Evolutionary conservation across 2,797 vertebrate genomes (phyloP), one percentile per base, ranked within the genome.

Genomic region (Otolemur crassicaudatus): DNA sequence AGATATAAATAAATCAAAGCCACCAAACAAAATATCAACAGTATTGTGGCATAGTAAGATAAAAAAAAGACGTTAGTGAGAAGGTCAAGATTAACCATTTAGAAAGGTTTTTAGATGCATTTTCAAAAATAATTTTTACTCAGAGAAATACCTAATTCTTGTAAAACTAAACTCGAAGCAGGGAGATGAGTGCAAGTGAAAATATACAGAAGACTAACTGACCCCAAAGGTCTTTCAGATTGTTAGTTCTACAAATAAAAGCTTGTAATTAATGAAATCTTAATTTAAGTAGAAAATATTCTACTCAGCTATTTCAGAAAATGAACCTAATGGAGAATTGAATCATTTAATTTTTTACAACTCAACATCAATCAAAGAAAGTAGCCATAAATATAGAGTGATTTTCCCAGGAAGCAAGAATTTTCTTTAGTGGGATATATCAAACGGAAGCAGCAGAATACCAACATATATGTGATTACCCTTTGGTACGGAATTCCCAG

Each of bases 1-100:
- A 93, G 29, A 79, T 67, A 80, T 93, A 76, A 91, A 56, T 69
- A 63, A 93, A 69, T 83, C 61, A 72, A 95, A 93, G 37, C 14
- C 16, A 93, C 17, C 6, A 31, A 58, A 80, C 46, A 79, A 88
- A 90, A 95, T 60, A 7, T 2, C 79, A 89, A 37, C 14, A n/a
- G 8, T 10, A 84, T 20, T 17, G 20, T 23, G 9, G 12, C 9
- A 86, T 27, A 69, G 61, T 43, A 65, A 81, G 6, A 27, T 63
- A 46, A 61, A 19, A 81, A 81, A 77, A 56, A 2, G 17, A 46
- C 5, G 46, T 14, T n/a, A 58, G 22, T 69, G 70, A 80, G 16
- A 80, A 70, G 2, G 14, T 60, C 11, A 76, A 82, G 16, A 81
- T 53, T 87, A 82, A 69, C 22, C 4, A 79, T 72, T 77, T 72